phyloP scores from a whole-genome alignment of 2,113 vertebrate genomes.

The Embiotoca jacksoni region DNA sequence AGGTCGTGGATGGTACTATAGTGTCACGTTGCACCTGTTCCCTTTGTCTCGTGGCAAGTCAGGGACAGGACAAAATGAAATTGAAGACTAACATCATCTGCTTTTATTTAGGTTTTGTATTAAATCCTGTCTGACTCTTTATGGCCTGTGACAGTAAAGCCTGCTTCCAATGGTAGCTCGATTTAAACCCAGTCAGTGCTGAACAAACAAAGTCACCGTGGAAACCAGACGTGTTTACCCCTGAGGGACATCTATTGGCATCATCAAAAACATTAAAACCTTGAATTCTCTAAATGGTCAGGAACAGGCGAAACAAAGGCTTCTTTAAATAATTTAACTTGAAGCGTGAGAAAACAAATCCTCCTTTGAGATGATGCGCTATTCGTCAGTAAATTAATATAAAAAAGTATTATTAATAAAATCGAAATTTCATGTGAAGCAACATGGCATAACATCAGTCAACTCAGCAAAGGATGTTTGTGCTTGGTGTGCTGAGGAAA shows the following conservation, averaged over 20 bases:
- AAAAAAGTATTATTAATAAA: neutral
- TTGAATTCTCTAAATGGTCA: neutral
- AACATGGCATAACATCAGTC: neutral
- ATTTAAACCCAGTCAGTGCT: conserved; percentile 22
- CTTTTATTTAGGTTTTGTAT: neutral
- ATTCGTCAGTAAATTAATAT: neutral
- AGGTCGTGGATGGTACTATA: conserved; percentile 17
- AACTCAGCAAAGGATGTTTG: neutral
- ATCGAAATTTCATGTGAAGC: neutral
- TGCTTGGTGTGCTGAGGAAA: neutral
- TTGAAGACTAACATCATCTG: neutral
- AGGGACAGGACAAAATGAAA: neutral
- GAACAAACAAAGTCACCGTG: conserved; percentile 48
- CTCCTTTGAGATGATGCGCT: neutral
- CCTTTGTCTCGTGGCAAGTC: neutral
- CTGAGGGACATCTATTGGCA: conserved; percentile 19
- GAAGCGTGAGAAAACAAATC: neutral
- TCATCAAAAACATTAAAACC: conserved; percentile 18
- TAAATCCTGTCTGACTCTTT: conserved; percentile 1
- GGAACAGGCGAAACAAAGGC: neutral
- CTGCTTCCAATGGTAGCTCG: neutral
- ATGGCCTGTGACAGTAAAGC: neutral
- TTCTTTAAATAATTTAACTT: neutral
- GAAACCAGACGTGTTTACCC: conserved; percentile 41
- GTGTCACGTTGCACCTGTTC: conserved; percentile 39